Percentiles rank a stretch among this genome's conserved stretches.
phyloP scores from a whole-genome alignment of 64 coral and sea anemone species.

The Actinia tenebrosa region DNA sequence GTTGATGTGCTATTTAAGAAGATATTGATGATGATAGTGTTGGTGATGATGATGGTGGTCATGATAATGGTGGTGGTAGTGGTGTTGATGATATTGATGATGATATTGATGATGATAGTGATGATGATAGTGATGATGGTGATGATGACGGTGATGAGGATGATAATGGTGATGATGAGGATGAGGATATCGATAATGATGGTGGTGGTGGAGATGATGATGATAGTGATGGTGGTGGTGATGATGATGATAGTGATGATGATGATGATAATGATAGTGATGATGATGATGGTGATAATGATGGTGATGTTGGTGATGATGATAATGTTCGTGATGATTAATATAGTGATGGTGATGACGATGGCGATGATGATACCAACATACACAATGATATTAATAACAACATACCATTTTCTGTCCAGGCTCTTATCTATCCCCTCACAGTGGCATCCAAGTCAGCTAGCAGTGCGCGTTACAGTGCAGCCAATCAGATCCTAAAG shows the following conservation, averaged over 20 bases:
- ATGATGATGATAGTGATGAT: too few species aligned
- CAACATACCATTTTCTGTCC: neutral
- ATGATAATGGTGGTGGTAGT: too few species aligned
- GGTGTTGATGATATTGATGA: neutral
- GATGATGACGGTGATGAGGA: neutral
- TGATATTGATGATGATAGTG: neutral
- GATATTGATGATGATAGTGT: too few species aligned
- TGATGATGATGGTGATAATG: too few species aligned
- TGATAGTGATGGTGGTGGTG: neutral
- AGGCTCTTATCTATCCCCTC: conserved; percentile 93
- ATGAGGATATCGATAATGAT: too few species aligned
- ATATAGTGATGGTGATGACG: neutral
- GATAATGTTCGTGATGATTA: too few species aligned
- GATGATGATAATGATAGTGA: too few species aligned
- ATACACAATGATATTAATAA: neutral
- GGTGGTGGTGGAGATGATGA: too few species aligned
- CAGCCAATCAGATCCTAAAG: conserved; percentile 97
- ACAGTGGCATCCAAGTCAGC: conserved; percentile 97
- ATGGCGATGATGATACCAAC: neutral
- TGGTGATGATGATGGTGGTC: too few species aligned
- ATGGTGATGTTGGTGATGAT: too few species aligned
- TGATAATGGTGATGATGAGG: neutral
- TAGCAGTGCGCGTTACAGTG: conserved; percentile 75
- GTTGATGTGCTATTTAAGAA: too few species aligned
- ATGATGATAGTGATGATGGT: neutral